Base-by-base conservation (phyloP, 2,888 invertebrate genomes). In the Gasteruption jaculator region DNA sequence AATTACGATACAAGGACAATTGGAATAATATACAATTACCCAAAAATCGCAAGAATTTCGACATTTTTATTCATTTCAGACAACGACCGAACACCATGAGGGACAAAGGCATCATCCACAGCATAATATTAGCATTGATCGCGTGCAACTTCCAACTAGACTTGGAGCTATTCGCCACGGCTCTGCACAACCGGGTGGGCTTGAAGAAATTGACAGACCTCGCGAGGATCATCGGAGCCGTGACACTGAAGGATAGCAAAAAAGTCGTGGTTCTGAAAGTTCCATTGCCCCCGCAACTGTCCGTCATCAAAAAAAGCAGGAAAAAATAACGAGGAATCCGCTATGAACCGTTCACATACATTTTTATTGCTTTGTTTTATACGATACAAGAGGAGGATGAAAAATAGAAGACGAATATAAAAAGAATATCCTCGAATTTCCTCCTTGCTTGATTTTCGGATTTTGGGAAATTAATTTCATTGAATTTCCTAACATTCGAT, bases 21-120 rank as follows among this genome's bases (percentile, higher is more conserved):
- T 22, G 8, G n/a, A 3, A 11, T 4, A n/a, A 24, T 26, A 3
- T 5, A 8, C 3, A 26, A 18, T 21, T 19, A 16, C 22, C 35
- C 10, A 10, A 20, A 11, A 15, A 29, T 6, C 8, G 4, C n/a
- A 33, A 11, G 29, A 34, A n/a, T n/a, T n/a, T n/a, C n/a, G n/a
- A n/a, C n/a, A n/a, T 33, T 39, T 39, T 36, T 2, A 12, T 19
- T 22, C 31, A 22, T 62, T 57, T 18, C 39, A 71, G 70, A 38
- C 38, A 37, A 42, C 56, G 70, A 10, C 68, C 70, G 11, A 56
- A 41, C 14, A 60, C 42, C 19, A 52, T 64, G 44, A 60, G 50
- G 38, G 68, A 70, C 26, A 70, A 68, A 53, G 68, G 57, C 22
- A 45, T 67, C 16, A 42, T 64, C 7, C 65, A 70, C 22, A 63